Percentiles rank a stretch among this genome's conserved stretches.
Evolutionary conservation across 2,113 vertebrate genomes (phyloP).

Genomic region (Guaruba guarouba): DNA sequence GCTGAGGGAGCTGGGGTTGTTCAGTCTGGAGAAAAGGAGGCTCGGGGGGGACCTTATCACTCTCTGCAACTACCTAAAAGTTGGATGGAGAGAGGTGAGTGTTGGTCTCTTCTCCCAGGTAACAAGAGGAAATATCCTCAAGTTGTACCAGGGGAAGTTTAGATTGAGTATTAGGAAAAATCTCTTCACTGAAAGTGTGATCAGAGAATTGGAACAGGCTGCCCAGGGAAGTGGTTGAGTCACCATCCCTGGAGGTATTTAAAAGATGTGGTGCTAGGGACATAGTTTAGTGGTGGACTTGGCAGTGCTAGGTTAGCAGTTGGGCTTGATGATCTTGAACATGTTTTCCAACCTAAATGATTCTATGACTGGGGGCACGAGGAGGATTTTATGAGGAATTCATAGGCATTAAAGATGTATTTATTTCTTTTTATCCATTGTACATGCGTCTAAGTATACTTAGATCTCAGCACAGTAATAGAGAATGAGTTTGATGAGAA

Average conservation of each 20-base stretch:
- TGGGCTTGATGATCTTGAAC: fast-evolving
- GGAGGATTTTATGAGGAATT: background rate
- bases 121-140: background rate
- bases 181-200: background rate
- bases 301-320: background rate
- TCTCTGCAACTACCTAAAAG: background rate
- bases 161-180: background rate
- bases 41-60: background rate
- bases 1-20: background rate
- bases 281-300: background rate
- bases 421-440: background rate
- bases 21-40: background rate
- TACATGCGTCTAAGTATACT: background rate
- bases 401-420: background rate
- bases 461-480: background rate
- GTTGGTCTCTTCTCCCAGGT: background rate
- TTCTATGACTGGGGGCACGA: too few species aligned
- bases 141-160: background rate
- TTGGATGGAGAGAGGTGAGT: background rate
- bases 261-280: background rate
- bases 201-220: background rate
- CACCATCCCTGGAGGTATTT: background rate
- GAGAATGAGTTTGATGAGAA: background rate
- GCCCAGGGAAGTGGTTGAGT: background rate
- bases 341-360: background rate